Conservation (phyloP, 2,888 invertebrate genomes). For the Syritta pipiens region DNA sequence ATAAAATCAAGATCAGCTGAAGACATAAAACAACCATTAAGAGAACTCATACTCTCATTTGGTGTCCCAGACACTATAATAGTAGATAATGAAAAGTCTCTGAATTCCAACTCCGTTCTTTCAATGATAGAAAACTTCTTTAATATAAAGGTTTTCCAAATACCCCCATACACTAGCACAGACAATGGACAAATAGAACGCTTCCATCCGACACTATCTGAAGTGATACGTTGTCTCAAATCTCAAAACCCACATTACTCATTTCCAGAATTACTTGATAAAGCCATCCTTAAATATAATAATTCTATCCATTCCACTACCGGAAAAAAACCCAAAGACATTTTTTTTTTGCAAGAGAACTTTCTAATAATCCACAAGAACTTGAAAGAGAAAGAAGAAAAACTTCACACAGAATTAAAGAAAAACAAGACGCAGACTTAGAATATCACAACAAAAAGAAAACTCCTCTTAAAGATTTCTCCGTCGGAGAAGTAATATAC, state of each 20-base stretch:
- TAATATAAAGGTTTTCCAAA: conserved; percentile 25
- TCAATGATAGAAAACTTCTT: conserved; percentile 53
- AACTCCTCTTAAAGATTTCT: background rate
- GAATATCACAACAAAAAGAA: background rate
- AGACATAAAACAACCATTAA: conserved; percentile 44
- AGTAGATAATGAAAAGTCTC: conserved; percentile 52
- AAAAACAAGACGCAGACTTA: background rate
- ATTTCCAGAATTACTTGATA: conserved; percentile 32
- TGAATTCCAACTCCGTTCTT: conserved; percentile 43
- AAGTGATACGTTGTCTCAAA: conserved; percentile 51
- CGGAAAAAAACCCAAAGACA: no score
- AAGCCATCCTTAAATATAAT: background rate
- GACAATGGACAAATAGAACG: conserved; percentile 37
- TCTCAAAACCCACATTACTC: background rate
- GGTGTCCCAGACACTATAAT: conserved; percentile 43
- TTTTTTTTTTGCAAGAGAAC: background rate
- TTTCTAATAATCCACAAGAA: background rate
- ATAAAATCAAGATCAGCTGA: conserved; percentile 32
- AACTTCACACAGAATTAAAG: background rate
- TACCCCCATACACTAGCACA: conserved; percentile 43
- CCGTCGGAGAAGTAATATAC: background rate
- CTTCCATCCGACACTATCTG: conserved; percentile 63
- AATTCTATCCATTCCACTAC: background rate
- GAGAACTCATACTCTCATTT: conserved; percentile 47
- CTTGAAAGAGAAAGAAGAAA: background rate